Evolutionary conservation across 1,140 invertebrate species (phyloP), one percentile per base, ranked within the genome.

Genomic region (Caenorhabditis elegans): DNA sequence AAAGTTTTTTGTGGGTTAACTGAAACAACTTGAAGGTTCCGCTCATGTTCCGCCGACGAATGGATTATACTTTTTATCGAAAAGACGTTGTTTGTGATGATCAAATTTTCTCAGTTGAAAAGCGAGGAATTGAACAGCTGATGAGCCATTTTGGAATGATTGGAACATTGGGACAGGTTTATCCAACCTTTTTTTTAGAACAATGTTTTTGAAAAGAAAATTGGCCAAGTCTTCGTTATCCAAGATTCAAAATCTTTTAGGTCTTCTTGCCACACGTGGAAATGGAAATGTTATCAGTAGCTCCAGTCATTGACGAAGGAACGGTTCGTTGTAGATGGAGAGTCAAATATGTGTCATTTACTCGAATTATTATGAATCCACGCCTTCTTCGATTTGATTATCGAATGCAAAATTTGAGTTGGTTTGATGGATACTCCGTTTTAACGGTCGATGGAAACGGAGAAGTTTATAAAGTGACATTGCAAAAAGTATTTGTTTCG

Each of bases 391-490:
- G 78, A 3, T 47, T 49, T 19, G 47, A 84, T 11, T 84, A 84
- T 34, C 31, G 83, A 19, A 11, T 79, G 0, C 65, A 84, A 24
- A 84, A 84, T 47, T 19, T 84, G 0, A 79, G 47, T 26, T 84
- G 83, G 83, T 84, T 48, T n/a, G 83, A 84, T 49, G 83, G 83
- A 39, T 83, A 79, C 43, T 84, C 83, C 1, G 78, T 84, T 2
- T 79, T 84, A n/a, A 79, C 81, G 19, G 80, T 83, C 17, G 83
- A 84, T 26, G 83, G 83, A 17, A 83, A 84, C 49, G 83, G 83
- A 1, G 46, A 83, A 17, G 83, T 84, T 36, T 82, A 26, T 19
- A 84, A 80, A 51, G 24, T 84, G 46, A 84, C 83, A 43, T 39
- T 84, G 39, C 83, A 84, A 47, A 78, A 51, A 82, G 81, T 84